Base-by-base conservation (phyloP, 2,888 invertebrate genomes). In the Polia nebulosa region DNA sequence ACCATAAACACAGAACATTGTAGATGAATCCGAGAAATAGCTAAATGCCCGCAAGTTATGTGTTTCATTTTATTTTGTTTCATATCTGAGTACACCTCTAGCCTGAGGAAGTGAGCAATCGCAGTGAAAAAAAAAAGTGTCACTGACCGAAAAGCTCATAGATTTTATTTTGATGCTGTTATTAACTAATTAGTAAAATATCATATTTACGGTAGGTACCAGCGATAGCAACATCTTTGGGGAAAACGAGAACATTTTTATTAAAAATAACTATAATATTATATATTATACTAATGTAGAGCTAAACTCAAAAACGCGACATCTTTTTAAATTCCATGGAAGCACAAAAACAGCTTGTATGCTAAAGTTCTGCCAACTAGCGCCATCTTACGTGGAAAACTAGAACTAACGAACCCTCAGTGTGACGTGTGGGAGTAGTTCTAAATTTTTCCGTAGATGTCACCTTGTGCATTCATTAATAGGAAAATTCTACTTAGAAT, bases 371-470 rank as follows among this genome's bases (percentile, higher is more conserved):
- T 7, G 5, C 17, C 1, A 7, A 27, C 13, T 72, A 27, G 0
- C 34, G 82, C 77, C 85, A 85, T 75, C 86, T 87, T 20, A 17
- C 11, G 9, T 8, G 13, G 8, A 29, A 58, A 58, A 27, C 2
- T 5, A 0, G 45, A 75, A 85, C 74, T 72, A 59, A 61, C 27
- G 29, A 8, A 45, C 17, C 11, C 41, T 20, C 15, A 22, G 7
- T 25, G 27, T 32, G 32, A 32, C 63, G 47, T 36, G 13, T 11
- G 7, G 2, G 34, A 27, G 17, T 78, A 77, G 72, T 85, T 64
- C 57, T 3, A 6, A 20, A 53, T 59, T 80, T 79, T 77, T 76
- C 78, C 81, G 75, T 70, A 80, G 83, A 80, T 82, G 84, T 58
- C 84, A 55, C 72, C 34, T 27, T 47, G 9, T 45, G 49, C 68